These are phyloP conservation scores for Hetaerina americana DNA, from an alignment of 1,140 invertebrate species.

Conservation along the genomic window DNA sequence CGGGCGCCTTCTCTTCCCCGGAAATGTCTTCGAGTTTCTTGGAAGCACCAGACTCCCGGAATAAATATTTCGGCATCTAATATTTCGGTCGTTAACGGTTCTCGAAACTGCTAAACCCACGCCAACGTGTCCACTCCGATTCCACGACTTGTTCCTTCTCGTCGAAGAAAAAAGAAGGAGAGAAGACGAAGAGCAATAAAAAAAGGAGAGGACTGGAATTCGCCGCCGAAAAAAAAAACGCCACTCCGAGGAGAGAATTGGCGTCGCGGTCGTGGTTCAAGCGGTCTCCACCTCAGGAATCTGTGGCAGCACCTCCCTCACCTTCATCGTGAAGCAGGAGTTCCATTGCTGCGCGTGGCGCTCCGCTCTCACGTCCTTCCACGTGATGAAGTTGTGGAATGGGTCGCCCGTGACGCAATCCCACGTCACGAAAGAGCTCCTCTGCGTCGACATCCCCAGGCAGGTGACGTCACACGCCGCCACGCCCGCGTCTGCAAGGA, in stretches of 20 bases:
- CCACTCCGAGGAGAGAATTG: neutral
- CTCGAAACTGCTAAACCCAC: too few relatives aligned
- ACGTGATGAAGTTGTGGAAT: constrained; percentile 90
- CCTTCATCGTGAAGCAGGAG: constrained; percentile 59
- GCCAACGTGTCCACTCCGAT: too few relatives aligned
- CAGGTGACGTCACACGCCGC: constrained; percentile 48
- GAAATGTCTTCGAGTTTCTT: too few relatives aligned
- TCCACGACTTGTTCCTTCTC: too few relatives aligned
- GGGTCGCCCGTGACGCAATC: constrained; percentile 61
- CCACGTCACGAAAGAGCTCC: constrained; percentile 83
- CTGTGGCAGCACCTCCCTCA: constrained; percentile 22
- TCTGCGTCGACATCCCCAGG: constrained; percentile 77
- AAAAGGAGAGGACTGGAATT: too few relatives aligned
- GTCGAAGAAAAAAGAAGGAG: too few relatives aligned
- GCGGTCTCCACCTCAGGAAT: neutral
- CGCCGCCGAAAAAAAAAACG: too few relatives aligned
- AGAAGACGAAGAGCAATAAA: too few relatives aligned
- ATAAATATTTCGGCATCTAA: too few relatives aligned
- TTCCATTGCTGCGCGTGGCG: constrained; percentile 75
- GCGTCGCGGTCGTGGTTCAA: neutral
- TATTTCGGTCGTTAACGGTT: too few relatives aligned
- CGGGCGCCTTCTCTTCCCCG: too few relatives aligned
- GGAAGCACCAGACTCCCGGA: too few relatives aligned
- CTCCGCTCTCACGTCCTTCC: constrained; percentile 84
- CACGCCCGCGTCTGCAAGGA: constrained; percentile 41